phyloP scores from a whole-genome alignment of 2,113 vertebrate genomes.

The Pristiophorus japonicus region DNA sequence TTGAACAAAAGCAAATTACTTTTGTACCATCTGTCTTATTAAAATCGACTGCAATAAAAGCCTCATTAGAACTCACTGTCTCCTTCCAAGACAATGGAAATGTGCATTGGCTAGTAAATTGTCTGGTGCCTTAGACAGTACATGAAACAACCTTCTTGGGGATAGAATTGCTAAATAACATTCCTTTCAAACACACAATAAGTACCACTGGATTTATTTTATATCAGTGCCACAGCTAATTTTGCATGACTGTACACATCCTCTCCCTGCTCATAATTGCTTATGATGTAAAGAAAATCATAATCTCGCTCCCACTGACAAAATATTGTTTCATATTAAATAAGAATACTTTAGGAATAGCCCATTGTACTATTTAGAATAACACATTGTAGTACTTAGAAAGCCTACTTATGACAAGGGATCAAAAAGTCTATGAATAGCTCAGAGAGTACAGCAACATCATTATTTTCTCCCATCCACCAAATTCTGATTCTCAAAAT shows the following conservation, averaged over 20 bases:
- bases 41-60: slow-evolving; percentile 29
- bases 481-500: neutral
- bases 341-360: neutral
- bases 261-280: neutral
- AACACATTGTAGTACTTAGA: neutral
- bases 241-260: neutral
- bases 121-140: neutral
- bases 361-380: neutral
- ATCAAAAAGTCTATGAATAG: neutral
- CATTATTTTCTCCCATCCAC: neutral
- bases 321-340: neutral
- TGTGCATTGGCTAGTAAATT: neutral
- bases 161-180: neutral
- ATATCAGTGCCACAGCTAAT: neutral
- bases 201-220: neutral
- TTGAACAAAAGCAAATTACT: slow-evolving; percentile 13
- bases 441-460: neutral
- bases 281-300: neutral
- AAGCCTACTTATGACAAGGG: neutral
- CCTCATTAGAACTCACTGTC: neutral
- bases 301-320: neutral
- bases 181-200: neutral
- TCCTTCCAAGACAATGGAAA: neutral
- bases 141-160: no score
- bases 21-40: slow-evolving; percentile 19